A percentile compares a stretch with the other conserved stretches of the same genome.
phyloP scores from a whole-genome alignment of 2,797 vertebrate genomes.

The Enteromius mattozi region DNA sequence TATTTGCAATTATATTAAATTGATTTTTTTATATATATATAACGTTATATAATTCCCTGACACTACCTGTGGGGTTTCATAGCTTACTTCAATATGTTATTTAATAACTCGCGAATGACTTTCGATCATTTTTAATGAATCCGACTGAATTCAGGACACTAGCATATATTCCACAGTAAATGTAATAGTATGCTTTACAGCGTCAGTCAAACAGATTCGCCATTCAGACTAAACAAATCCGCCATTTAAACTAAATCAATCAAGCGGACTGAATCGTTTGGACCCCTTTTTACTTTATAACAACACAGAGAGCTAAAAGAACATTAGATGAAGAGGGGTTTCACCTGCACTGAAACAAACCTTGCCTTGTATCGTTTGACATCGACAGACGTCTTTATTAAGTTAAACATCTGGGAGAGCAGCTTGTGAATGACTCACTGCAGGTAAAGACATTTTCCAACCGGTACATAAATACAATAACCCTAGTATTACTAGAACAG shows the following conservation, averaged over 20 bases:
- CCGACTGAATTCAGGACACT: no score
- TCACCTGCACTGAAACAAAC: background rate
- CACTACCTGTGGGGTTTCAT: background rate
- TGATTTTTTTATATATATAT: background rate
- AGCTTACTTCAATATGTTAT: slow-evolving; percentile 1
- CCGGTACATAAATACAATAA: background rate
- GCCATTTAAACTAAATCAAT: background rate
- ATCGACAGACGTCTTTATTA: background rate
- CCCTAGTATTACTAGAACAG: background rate
- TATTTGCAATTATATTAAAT: background rate
- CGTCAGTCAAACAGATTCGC: background rate
- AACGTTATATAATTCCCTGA: background rate
- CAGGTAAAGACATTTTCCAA: background rate
- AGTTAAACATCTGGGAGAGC: background rate
- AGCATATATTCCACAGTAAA: no score
- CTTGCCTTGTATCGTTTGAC: background rate
- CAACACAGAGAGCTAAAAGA: background rate
- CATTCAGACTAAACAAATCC: background rate
- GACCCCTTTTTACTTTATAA: background rate
- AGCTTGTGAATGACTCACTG: slow-evolving; percentile 12
- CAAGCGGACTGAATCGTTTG: background rate
- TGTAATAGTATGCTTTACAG: no score
- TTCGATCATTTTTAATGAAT: no score
- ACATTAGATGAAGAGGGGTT: background rate
- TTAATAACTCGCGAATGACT: background rate